Conservation (phyloP, 1,140 invertebrate species). For the Drosophila willistoni region DNA sequence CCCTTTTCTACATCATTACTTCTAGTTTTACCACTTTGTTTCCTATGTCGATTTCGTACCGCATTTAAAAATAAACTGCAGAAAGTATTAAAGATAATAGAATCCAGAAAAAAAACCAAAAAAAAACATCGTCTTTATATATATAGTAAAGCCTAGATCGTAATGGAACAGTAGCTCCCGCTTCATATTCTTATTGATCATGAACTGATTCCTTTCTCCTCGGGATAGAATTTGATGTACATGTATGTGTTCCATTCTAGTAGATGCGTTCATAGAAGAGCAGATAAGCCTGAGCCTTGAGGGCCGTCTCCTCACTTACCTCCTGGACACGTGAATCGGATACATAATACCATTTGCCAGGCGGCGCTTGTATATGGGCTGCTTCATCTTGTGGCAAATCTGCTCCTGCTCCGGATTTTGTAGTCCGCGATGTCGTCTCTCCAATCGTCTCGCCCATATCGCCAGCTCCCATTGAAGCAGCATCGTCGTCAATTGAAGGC, state of each 20-base stretch:
- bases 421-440: background rate
- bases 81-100: background rate
- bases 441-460: conserved; percentile 12
- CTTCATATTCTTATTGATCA: background rate
- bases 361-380: conserved; percentile 84
- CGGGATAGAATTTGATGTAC: background rate
- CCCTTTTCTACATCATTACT: background rate
- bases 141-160: conserved; percentile 5
- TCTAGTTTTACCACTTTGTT: background rate
- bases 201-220: background rate
- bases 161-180: background rate
- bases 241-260: conserved; percentile 77
- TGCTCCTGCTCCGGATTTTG: background rate
- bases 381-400: conserved; percentile 48
- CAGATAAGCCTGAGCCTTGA: conserved; percentile 96
- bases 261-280: conserved; percentile 97
- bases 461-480: conserved; percentile 55
- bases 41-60: background rate
- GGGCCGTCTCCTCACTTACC: conserved; percentile 91
- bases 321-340: conserved; percentile 94
- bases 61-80: conserved; percentile 9
- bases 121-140: conserved; percentile 4
- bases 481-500: conserved; percentile 61
- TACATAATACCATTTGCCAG: conserved; percentile 95
- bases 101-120: background rate